phyloP scores from a whole-genome alignment of 2,113 vertebrate genomes.

The Serilophus lunatus region DNA sequence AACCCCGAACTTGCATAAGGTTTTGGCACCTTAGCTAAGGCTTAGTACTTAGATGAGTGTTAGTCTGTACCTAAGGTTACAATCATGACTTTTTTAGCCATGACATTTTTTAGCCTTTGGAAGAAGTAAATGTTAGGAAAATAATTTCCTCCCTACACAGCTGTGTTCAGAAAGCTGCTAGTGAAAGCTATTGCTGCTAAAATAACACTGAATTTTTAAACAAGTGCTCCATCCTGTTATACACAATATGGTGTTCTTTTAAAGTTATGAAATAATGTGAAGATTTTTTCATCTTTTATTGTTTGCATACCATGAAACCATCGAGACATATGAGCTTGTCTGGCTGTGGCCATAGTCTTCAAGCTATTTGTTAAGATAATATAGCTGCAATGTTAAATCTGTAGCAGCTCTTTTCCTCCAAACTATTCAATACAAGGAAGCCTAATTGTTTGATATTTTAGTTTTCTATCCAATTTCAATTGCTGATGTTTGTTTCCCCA shows the following conservation, averaged over 20 bases:
- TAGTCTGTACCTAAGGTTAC: neutral
- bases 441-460: neutral
- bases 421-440: neutral
- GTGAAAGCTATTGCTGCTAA: conserved; percentile 29
- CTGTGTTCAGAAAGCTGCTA: conserved; percentile 39
- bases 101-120: conserved; percentile 48
- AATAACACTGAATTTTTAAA: conserved; percentile 52
- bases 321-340: neutral
- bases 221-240: neutral
- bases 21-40: neutral
- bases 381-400: neutral
- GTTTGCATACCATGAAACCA: neutral
- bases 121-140: conserved; percentile 50
- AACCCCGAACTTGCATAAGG: neutral
- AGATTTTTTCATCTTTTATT: neutral
- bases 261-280: neutral
- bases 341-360: neutral
- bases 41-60: neutral
- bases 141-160: neutral
- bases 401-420: neutral
- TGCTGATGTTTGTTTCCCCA: neutral
- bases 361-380: neutral
- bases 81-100: neutral
- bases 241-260: neutral
- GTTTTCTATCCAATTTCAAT: neutral